Percentiles rank a stretch among this genome's conserved stretches.
Conservation (phyloP, 2,888 invertebrate species). For the Aricia artaxerxes region DNA sequence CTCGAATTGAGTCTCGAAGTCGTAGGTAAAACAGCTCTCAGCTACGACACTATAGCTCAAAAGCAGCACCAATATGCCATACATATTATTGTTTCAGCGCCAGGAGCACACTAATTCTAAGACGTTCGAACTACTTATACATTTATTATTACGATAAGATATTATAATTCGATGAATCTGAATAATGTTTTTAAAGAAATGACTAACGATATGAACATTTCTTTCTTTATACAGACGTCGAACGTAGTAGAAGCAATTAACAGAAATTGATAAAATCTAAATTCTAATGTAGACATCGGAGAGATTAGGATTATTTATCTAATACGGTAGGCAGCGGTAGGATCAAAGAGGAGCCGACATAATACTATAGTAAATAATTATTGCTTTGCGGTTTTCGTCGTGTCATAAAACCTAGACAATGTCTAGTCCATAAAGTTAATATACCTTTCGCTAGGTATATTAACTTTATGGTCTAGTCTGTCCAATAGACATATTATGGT, state of each 20-base stretch:
- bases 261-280: neutral
- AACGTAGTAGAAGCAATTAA: neutral
- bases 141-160: constrained; percentile 17
- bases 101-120: constrained; percentile 6
- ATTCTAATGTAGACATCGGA: neutral
- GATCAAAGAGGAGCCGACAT: too few species aligned
- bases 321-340: too few species aligned
- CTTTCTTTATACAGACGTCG: neutral
- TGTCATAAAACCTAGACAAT: too few species aligned
- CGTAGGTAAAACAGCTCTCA: constrained; percentile 50
- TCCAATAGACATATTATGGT: too few species aligned
- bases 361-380: too few species aligned
- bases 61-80: constrained; percentile 28
- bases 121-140: neutral
- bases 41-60: constrained; percentile 35
- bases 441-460: too few species aligned
- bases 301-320: neutral
- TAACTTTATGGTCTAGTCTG: too few species aligned
- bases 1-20: constrained; percentile 50
- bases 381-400: too few species aligned
- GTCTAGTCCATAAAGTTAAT: too few species aligned
- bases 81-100: neutral
- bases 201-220: neutral
- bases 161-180: constrained; percentile 13
- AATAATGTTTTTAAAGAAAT: neutral